Evolutionary conservation across 2,797 vertebrate genomes (phyloP).

Genomic region (Enteromius argenteus): DNA sequence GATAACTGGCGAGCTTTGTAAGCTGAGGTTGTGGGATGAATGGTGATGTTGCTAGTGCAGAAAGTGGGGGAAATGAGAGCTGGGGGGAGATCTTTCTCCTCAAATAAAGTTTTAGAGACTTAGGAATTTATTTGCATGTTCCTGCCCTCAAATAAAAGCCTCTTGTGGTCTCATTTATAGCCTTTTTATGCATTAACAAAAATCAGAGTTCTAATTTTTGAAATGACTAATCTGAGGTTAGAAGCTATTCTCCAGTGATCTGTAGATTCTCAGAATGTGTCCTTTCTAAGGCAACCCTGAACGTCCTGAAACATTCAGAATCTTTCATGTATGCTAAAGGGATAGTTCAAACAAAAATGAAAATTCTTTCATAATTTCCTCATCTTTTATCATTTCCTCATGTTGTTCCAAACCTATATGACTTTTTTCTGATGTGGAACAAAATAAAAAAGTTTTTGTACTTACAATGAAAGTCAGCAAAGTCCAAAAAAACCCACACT

Average conservation of each 20-base stretch:
- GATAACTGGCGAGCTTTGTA: conserved; percentile 52
- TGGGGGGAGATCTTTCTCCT: background rate
- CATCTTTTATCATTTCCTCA: background rate
- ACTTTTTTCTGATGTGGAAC: background rate
- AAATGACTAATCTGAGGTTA: background rate
- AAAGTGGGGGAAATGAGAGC: background rate
- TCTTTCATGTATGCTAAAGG: background rate
- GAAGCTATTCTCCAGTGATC: background rate
- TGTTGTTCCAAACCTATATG: background rate
- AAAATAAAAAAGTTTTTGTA: background rate
- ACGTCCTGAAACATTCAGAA: background rate
- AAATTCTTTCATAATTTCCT: background rate
- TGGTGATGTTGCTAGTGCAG: conserved; percentile 26
- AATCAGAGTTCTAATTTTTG: background rate
- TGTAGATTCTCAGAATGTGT: background rate
- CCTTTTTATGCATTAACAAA: background rate
- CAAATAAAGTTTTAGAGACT: background rate
- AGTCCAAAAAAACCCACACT: background rate
- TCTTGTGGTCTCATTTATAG: background rate
- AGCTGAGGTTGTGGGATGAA: conserved; percentile 35
- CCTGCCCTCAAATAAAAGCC: background rate
- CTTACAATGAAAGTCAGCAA: background rate
- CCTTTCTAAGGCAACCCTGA: background rate
- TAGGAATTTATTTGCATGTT: background rate
- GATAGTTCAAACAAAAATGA: background rate